Percentiles rank a stretch among this genome's conserved stretches.
Evolutionary conservation across 1,140 invertebrate genomes (phyloP).

Genomic region (Drosophila murphyi): DNA sequence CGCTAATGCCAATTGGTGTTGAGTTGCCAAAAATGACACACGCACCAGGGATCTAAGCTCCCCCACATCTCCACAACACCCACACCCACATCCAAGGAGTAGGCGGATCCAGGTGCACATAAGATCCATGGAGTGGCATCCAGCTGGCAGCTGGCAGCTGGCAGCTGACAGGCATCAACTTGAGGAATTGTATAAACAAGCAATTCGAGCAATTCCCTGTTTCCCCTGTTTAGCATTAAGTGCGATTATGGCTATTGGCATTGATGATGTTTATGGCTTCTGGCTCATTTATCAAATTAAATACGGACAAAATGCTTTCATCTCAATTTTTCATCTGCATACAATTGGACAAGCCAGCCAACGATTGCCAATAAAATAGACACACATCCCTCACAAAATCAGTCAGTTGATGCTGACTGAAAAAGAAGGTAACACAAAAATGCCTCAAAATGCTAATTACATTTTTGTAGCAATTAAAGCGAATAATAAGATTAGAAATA

Average conservation of each 20-base stretch:
- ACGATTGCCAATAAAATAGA: slow-evolving; percentile 27
- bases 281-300: slow-evolving; percentile 44
- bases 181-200: slow-evolving; percentile 46
- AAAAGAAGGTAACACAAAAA: too few relatives aligned
- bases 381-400: neutral
- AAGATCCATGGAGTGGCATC: slow-evolving; percentile 3
- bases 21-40: slow-evolving; percentile 67
- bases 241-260: slow-evolving; percentile 44
- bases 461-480: too few relatives aligned
- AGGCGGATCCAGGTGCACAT: neutral
- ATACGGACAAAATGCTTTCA: slow-evolving; percentile 38
- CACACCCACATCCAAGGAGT: neutral
- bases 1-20: slow-evolving; percentile 63
- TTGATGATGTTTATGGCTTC: slow-evolving; percentile 48
- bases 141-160: slow-evolving; percentile 35
- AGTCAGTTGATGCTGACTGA: too few relatives aligned
- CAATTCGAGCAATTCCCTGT: slow-evolving; percentile 1
- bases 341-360: slow-evolving; percentile 7
- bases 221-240: slow-evolving; percentile 36
- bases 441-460: slow-evolving; percentile 27
- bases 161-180: slow-evolving; percentile 40
- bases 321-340: slow-evolving; percentile 8
- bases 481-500: too few relatives aligned
- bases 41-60: slow-evolving; percentile 33
- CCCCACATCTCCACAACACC: neutral